Conservation (phyloP, 1,140 invertebrate species). For the Amphibalanus amphitrite region DNA sequence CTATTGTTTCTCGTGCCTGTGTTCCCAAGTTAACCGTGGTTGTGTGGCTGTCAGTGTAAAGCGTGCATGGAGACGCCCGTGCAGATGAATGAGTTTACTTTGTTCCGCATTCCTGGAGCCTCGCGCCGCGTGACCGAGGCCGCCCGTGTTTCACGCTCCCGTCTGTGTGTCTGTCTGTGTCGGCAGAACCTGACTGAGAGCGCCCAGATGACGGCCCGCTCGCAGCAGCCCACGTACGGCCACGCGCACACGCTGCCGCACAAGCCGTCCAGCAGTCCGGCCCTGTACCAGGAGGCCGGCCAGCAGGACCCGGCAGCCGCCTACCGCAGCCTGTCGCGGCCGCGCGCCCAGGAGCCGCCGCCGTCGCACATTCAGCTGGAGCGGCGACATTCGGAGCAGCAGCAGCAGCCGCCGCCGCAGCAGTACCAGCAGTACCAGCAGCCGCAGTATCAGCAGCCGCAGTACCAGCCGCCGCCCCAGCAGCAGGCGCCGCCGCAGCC, state of each 20-base stretch:
- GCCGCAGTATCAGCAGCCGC: constrained; percentile 15
- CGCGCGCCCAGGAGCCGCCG: constrained; percentile 3
- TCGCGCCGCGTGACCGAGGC: too few relatives aligned
- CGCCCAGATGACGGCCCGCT: too few relatives aligned
- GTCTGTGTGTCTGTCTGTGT: too few relatives aligned
- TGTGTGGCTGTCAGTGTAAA: too few relatives aligned
- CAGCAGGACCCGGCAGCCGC: not conserved
- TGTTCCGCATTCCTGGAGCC: too few relatives aligned
- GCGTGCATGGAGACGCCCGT: too few relatives aligned
- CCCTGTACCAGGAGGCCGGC: not conserved
- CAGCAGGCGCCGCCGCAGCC: constrained; percentile 20
- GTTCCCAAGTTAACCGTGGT: too few relatives aligned
- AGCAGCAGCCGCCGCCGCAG: constrained; percentile 12
- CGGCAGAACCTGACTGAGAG: too few relatives aligned
- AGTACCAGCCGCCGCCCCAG: constrained; percentile 30
- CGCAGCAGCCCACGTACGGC: not conserved
- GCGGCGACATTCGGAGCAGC: not conserved
- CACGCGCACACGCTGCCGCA: not conserved
- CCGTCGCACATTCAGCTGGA: not conserved
- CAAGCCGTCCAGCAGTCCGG: not conserved
- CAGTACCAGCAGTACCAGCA: constrained; percentile 14
- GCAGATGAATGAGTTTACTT: too few relatives aligned
- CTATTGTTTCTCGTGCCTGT: too few relatives aligned
- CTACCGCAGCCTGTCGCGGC: not conserved
- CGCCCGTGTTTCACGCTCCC: too few relatives aligned